phyloP scores from a whole-genome alignment of 2,797 vertebrate genomes.

The Macroramphosus scolopax region DNA sequence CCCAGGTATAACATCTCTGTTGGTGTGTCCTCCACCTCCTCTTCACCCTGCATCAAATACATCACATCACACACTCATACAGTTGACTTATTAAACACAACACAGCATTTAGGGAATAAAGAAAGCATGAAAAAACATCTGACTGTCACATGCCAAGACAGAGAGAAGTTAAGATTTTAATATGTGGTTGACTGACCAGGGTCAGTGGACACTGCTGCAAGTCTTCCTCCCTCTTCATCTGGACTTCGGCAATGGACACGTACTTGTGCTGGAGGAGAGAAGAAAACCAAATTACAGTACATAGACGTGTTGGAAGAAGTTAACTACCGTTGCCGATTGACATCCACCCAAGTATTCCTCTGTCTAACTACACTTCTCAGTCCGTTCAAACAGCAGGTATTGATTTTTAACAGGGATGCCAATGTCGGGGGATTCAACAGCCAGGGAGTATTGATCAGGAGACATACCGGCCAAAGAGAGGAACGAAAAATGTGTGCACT shows the following conservation, averaged over 20 bases:
- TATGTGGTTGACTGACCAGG: conserved; percentile 81
- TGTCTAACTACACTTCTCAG: not conserved
- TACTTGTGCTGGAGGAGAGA: conserved; percentile 88
- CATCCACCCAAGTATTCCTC: conserved; percentile 4
- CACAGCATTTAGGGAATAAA: no score
- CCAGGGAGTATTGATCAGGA: conserved; percentile 20
- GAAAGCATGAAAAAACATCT: no score
- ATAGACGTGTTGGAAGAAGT: conserved; percentile 3
- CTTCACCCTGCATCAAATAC: conserved; percentile 82
- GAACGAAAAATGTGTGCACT: not conserved
- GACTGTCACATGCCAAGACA: conserved; percentile 77
- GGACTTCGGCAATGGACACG: conserved; percentile 92
- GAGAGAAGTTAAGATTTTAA: conserved; percentile 92
- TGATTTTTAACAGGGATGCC: conserved; percentile 35
- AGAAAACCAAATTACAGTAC: not conserved
- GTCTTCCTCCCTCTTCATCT: conserved; percentile 92
- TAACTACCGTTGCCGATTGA: conserved; percentile 22
- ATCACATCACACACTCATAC: no score
- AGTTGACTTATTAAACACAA: no score
- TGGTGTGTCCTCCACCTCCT: conserved; percentile 89
- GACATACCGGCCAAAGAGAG: conserved; percentile 2
- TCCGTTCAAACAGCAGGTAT: conserved; percentile 14
- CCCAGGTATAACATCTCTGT: conserved; percentile 96
- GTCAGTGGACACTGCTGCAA: conserved; percentile 93
- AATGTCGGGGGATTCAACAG: conserved; percentile 9